Percentiles rank a stretch among this genome's conserved stretches.
Conservation (phyloP, 2,797 vertebrate species). For the Mormyrus proboscirostris region DNA sequence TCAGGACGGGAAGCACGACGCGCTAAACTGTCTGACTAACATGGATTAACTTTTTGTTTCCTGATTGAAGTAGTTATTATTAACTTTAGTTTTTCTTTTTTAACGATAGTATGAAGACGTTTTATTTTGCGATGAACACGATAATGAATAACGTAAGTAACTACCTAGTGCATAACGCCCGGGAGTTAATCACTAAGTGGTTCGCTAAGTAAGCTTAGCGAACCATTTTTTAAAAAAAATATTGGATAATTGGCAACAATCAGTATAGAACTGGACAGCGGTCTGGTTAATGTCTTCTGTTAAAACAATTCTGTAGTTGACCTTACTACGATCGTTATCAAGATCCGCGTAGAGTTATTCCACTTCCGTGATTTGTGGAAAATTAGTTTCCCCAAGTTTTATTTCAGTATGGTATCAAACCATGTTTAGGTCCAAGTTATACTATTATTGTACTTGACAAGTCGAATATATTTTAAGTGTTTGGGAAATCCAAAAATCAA, state of each 20-base stretch:
- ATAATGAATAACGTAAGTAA: neutral
- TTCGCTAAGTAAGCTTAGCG: neutral
- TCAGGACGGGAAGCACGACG: neutral
- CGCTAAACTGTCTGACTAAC: neutral
- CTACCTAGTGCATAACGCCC: neutral
- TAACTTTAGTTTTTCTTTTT: neutral
- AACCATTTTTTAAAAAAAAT: neutral
- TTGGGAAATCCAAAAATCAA: neutral
- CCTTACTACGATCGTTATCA: neutral
- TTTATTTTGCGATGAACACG: neutral
- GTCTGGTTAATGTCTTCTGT: neutral
- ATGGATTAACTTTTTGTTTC: neutral
- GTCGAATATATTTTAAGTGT: neutral
- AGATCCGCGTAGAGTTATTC: neutral
- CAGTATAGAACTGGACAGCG: neutral
- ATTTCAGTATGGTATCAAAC: neutral
- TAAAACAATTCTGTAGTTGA: neutral
- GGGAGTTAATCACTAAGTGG: neutral
- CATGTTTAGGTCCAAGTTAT: neutral
- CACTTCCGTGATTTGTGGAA: neutral
- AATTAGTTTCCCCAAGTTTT: neutral
- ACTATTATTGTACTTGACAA: neutral
- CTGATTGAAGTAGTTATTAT: neutral
- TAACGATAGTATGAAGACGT: neutral
- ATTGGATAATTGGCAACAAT: neutral